Conservation (phyloP, 2,797 vertebrate genomes). For the Spinus pinus region DNA sequence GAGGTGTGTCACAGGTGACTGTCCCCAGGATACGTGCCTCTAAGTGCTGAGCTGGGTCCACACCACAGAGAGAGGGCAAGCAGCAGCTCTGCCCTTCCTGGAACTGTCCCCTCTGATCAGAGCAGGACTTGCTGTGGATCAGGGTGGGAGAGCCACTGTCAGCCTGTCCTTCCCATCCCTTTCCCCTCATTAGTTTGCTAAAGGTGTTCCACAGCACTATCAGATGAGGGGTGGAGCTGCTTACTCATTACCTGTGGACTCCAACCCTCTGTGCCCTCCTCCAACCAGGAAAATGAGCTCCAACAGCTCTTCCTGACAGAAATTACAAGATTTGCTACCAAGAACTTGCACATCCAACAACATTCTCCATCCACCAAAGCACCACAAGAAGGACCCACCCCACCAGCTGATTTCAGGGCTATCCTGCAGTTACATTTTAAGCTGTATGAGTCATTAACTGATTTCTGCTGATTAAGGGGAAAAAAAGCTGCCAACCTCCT, state of each 20-base stretch:
- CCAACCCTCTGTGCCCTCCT: neutral
- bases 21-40: fast-evolving
- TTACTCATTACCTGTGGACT: neutral
- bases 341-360: neutral
- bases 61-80: fast-evolving
- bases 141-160: neutral
- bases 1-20: neutral
- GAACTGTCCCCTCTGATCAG: fast-evolving
- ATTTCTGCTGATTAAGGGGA: neutral
- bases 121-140: neutral
- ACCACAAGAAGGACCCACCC: neutral
- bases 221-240: neutral
- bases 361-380: neutral
- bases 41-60: neutral
- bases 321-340: neutral
- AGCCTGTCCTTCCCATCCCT: neutral
- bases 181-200: neutral
- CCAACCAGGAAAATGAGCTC: neutral
- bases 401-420: neutral
- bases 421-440: neutral
- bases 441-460: neutral
- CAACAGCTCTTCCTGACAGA: neutral
- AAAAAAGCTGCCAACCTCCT: neutral
- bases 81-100: neutral
- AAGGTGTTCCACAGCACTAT: neutral